These are phyloP conservation scores for Stichodactyla mertensii DNA, from an alignment of 64 coral and sea anemone genomes.

Conservation along the genomic window DNA sequence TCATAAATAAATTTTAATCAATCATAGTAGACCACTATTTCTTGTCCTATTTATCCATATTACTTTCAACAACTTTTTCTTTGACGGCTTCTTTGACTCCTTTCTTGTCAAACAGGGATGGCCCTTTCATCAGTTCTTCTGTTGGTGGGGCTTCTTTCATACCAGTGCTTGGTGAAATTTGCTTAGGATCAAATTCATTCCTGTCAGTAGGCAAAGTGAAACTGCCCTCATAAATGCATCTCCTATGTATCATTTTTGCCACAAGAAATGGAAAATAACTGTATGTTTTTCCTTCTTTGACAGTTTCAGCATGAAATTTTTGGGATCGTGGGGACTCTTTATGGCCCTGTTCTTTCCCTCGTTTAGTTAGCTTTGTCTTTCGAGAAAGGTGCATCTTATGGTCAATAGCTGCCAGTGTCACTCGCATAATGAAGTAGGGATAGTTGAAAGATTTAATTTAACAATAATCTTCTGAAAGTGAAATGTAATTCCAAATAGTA, in stretches of 20 bases:
- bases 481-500: no score
- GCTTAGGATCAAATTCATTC: slow-evolving; percentile 42
- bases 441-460: background rate
- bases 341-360: background rate
- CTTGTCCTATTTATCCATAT: no score
- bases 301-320: slow-evolving; percentile 15
- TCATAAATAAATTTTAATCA: no score
- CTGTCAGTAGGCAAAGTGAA: slow-evolving; percentile 1
- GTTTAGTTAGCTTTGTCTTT: background rate
- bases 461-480: background rate
- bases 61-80: no score
- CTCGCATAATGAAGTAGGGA: slow-evolving; percentile 26
- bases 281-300: slow-evolving; percentile 47
- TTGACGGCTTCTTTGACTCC: no score
- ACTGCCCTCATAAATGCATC: background rate
- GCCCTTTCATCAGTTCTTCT: slow-evolving; percentile 40
- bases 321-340: background rate
- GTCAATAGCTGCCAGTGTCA: slow-evolving; percentile 38
- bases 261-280: slow-evolving; percentile 28
- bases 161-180: slow-evolving; percentile 43
- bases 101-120: slow-evolving; percentile 28
- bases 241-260: slow-evolving; percentile 13
- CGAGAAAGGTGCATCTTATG: slow-evolving; percentile 47
- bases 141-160: slow-evolving; percentile 42
- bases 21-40: no score